Evolutionary conservation across 2,888 invertebrate genomes (phyloP).

Genomic region (Punctoribates punctum): DNA sequence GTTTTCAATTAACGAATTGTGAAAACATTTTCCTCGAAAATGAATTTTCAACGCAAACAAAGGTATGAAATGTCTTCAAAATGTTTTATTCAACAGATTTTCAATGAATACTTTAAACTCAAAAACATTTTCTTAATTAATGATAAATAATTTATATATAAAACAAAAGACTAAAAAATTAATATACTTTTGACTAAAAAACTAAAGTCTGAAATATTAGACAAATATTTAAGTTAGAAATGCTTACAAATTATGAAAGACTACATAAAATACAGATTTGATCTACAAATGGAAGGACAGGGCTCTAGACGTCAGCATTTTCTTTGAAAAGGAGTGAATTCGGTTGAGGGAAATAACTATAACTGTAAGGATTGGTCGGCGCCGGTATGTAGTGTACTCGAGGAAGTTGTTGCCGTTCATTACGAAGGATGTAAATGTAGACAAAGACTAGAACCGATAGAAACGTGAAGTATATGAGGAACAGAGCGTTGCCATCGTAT

Average conservation of each 20-base stretch:
- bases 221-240: too few relatives aligned
- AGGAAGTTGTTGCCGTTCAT: conserved; percentile 9
- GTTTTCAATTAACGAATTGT: too few relatives aligned
- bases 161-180: too few relatives aligned
- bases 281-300: not conserved
- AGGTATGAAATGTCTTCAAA: too few relatives aligned
- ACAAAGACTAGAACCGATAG: conserved; percentile 31
- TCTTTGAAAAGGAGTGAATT: conserved; percentile 21
- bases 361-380: conserved; percentile 24
- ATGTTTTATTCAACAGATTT: too few relatives aligned
- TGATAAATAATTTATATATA: too few relatives aligned
- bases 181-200: too few relatives aligned
- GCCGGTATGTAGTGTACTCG: conserved; percentile 15
- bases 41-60: too few relatives aligned
- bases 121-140: too few relatives aligned
- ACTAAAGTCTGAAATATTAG: too few relatives aligned
- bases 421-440: conserved; percentile 8
- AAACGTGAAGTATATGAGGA: conserved; percentile 17
- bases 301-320: not conserved
- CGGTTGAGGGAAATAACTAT: conserved; percentile 16
- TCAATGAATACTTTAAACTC: too few relatives aligned
- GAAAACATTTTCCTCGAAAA: too few relatives aligned
- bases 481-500: conserved; percentile 1
- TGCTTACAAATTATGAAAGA: not conserved
- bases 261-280: not conserved